Evolutionary conservation across 2,888 invertebrate genomes (phyloP), one percentile per base, ranked within the genome.

Genomic region (Oscheius myriophilus): DNA sequence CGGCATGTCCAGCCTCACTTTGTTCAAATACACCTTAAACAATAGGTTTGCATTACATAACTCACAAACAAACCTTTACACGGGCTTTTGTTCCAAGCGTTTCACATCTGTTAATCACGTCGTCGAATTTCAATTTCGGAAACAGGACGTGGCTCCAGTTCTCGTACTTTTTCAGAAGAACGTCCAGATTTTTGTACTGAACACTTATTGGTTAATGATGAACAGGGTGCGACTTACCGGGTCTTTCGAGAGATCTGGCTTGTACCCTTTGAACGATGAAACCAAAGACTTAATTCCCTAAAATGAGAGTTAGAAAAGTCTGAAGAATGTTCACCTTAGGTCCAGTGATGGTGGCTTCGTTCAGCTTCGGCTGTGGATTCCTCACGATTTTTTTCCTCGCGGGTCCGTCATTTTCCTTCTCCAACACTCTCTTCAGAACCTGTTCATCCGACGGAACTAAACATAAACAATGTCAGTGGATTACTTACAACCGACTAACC

Each of bases 131-230:
- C 69, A 71, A 41, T 26, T 72, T 66, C 23, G 79, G 80, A 26
- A 68, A 76, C 69, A 78, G 73, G 26, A 77, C 54, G 64, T 77
- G 74, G 1, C 71, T 70, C 77, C 75, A 77, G 63, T 80, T 71
- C 25, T 76, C 72, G 58, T 74, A 74, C 71, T 73, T 72, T 64
- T 76, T 78, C 69, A 80, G 69, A 33, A 71, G 11, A 33, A 55
- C 65, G 12, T 70, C 63, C 33, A 81, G 70, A 55, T 77, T 74
- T 2, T 42, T 16, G 65, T 78, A 79, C 79, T 52, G 26, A 61
- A 63, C 33, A n/a, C 14, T 23, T 14, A 11, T 7, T 49, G 1
- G 12, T 6, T 4, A 9, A 23, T 16, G 11, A 14, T 26, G 12
- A 51, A 41, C 14, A 18, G 7, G n/a, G 4, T n/a, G n/a, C 12